Conservation (phyloP, 2,797 vertebrate genomes). For the Dendrocincla fuliginosa region DNA sequence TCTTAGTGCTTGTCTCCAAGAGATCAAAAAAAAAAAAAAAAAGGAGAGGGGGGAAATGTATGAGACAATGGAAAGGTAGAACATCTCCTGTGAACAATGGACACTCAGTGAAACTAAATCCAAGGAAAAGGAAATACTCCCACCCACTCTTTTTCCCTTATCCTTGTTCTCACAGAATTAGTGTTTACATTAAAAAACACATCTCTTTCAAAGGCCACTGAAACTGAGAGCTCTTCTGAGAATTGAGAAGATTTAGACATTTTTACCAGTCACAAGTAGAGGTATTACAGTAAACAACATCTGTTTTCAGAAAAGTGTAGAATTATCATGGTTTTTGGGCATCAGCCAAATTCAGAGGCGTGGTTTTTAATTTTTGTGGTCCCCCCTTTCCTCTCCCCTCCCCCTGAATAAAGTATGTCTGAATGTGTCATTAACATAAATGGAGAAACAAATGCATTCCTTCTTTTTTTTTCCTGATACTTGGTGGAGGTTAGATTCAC, state of each 20-base stretch:
- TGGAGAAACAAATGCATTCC: neutral
- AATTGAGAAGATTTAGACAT: neutral
- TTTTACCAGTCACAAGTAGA: neutral
- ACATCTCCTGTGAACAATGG: conserved; percentile 36
- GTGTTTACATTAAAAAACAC: neutral
- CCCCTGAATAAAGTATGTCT: neutral
- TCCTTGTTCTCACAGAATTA: conserved; percentile 22
- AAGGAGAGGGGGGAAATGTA: accelerated
- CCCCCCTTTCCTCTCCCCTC: accelerated
- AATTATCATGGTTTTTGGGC: neutral
- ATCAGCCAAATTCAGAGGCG: neutral
- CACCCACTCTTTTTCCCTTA: conserved; percentile 31
- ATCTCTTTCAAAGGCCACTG: neutral
- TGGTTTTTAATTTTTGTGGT: neutral
- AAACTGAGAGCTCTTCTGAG: neutral
- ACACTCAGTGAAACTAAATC: neutral
- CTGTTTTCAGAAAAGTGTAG: neutral
- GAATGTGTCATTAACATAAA: neutral
- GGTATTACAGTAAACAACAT: neutral
- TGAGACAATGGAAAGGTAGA: conserved; percentile 58
- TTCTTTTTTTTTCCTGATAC: neutral
- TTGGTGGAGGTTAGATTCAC: neutral
- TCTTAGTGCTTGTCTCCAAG: neutral
- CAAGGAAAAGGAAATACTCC: conserved; percentile 53
- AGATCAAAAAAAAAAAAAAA: neutral